Percentiles rank a stretch among this genome's conserved stretches.
These are phyloP conservation scores for Xenus cinereus DNA, from an alignment of 2,113 vertebrate species.

Conservation along the genomic window DNA sequence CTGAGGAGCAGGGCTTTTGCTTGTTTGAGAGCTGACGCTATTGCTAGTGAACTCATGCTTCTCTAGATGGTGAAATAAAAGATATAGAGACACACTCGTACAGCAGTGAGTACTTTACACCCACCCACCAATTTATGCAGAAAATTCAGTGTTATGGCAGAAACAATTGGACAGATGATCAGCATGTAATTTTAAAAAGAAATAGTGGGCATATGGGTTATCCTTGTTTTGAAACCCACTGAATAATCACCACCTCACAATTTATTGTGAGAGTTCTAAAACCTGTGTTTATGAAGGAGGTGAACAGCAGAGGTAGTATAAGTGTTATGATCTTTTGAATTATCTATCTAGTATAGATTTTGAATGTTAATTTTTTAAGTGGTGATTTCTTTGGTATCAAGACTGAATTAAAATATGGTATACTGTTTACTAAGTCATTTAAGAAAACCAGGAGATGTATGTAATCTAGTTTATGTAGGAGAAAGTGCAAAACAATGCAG, in stretches of 20 bases:
- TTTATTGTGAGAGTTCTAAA: not conserved
- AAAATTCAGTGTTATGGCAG: not conserved
- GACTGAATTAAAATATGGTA: not conserved
- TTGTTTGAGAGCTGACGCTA: not conserved
- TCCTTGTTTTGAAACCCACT: not conserved
- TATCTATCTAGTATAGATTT: not conserved
- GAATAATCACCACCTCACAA: not conserved
- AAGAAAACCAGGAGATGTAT: not conserved
- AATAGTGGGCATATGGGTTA: not conserved
- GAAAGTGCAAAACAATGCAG: not conserved
- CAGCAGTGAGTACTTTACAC: not conserved
- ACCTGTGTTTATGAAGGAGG: not conserved
- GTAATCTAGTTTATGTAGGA: not conserved
- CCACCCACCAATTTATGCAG: not conserved
- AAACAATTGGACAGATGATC: not conserved
- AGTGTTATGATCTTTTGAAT: not conserved
- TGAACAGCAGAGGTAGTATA: not conserved
- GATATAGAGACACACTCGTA: not conserved
- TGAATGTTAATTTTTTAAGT: not conserved
- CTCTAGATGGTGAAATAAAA: not conserved
- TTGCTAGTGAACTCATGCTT: accelerated
- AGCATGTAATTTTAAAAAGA: not conserved
- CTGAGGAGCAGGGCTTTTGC: not conserved
- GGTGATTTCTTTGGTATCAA: not conserved
- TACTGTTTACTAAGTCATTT: not conserved